Base-by-base conservation (phyloP, 1,140 invertebrate genomes). In the Papilio dardanus region DNA sequence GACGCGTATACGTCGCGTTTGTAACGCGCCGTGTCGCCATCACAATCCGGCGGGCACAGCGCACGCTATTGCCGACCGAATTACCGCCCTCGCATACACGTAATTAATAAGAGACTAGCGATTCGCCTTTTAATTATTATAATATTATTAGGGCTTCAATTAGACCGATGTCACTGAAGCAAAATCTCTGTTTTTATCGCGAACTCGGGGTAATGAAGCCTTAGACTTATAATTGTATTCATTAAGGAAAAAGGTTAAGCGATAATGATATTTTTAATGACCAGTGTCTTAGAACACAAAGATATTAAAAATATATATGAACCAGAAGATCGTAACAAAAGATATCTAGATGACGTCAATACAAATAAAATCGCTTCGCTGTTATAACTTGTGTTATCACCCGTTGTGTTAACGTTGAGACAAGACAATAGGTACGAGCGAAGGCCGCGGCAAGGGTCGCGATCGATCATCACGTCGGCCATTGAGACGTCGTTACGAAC, bases 381-480 rank as follows among this genome's bases (percentile, higher is more conserved):
- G 24, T 31, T 33, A 1, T 65, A 35, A 19, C 16, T 33, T 66
- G 65, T 7, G n/a, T 10, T 1, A 19, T 21, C 14, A 19, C 31
- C 16, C 12, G 62, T 66, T 66, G 16, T 66, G 30, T 66, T 35
- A 31, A 16, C 65, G 31, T 16, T n/a, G n/a, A 50, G 76, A 78
- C 77, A 77, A 83, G 78, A 81, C 82, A 83, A 83, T 83, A 65
- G 80, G 42, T 31, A 40, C 54, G 67, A 42, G 28, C 46, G 10
- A 75, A 66, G 62, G 62, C 62, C 62, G 62, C n/a, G 62, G 12
- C 67, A 66, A 74, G 77, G 77, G 50, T 71, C 76, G 74, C 71
- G 77, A 83, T 83, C 80, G 74, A 77, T 83, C 82, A 83, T 80
- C 50, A 77, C 74, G 16, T 31, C 50, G 77, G 54, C 76, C 80